A percentile compares a stretch with the other conserved stretches of the same genome.
Conservation (phyloP, 2,797 vertebrate genomes). For the Microctenopoma steveboyesi region DNA sequence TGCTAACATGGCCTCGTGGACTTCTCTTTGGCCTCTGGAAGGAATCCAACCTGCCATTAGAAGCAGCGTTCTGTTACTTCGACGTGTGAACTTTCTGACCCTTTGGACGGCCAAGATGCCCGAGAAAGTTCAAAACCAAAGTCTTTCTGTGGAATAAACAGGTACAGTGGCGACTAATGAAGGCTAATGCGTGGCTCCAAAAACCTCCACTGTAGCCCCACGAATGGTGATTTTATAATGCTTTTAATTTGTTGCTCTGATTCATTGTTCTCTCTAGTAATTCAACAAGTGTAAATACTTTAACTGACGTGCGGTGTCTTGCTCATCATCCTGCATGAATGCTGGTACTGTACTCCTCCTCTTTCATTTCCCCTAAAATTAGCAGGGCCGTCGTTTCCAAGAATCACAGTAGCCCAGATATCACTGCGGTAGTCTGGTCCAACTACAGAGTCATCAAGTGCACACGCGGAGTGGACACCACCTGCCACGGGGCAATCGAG, state of each 20-base stretch:
- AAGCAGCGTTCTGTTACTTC: not conserved
- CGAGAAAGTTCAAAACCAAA: not conserved
- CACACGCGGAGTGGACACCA: slow-evolving; percentile 55
- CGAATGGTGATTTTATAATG: too few species aligned
- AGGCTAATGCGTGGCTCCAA: not conserved
- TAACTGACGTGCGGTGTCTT: slow-evolving; percentile 41
- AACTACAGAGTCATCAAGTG: slow-evolving; percentile 65
- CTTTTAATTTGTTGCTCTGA: slow-evolving; percentile 13
- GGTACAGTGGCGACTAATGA: not conserved
- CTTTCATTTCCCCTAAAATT: slow-evolving; percentile 78
- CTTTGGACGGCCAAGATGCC: not conserved
- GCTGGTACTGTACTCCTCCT: slow-evolving; percentile 66
- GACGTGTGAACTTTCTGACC: slow-evolving; percentile 19
- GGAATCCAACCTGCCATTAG: slow-evolving; percentile 4
- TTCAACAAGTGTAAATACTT: slow-evolving; percentile 63
- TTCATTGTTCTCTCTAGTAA: slow-evolving; percentile 38
- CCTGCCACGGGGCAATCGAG: slow-evolving; percentile 53
- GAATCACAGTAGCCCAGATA: slow-evolving; percentile 65
- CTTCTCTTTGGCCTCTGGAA: not conserved
- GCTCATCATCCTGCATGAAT: slow-evolving; percentile 46
- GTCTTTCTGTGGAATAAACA: not conserved
- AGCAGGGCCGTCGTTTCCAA: slow-evolving; percentile 74
- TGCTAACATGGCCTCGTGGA: not conserved
- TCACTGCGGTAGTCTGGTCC: slow-evolving; percentile 52
- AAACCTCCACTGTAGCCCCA: not conserved